A percentile compares a stretch with the other conserved stretches of the same genome.
phyloP scores from a whole-genome alignment of 2,888 invertebrate species.

The Julus scanicus region DNA sequence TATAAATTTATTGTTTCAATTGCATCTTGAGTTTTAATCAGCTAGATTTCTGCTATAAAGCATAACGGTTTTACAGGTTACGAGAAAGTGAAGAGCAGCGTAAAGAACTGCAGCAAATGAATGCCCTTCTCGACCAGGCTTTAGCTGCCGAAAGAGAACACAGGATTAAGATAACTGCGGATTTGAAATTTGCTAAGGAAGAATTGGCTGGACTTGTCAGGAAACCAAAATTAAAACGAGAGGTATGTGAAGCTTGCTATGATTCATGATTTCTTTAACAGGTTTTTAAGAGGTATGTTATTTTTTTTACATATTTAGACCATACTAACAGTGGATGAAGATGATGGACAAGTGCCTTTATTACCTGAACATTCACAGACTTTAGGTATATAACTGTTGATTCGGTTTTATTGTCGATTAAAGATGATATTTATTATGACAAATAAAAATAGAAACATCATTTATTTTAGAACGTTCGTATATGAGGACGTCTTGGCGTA shows the following conservation, averaged over 20 bases:
- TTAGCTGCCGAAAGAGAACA: slow-evolving; percentile 51
- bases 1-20: not conserved
- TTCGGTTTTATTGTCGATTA: not conserved
- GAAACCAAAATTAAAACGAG: slow-evolving; percentile 24
- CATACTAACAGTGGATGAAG: not conserved
- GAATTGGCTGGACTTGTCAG: slow-evolving; percentile 30
- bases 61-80: slow-evolving; percentile 17
- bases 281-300: not conserved
- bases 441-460: not conserved
- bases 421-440: not conserved
- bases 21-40: not conserved
- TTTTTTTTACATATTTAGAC: slow-evolving; percentile 44
- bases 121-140: slow-evolving; percentile 51
- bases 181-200: slow-evolving; percentile 52
- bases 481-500: slow-evolving; percentile 55
- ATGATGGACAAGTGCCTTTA: slow-evolving; percentile 39
- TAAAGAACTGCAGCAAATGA: slow-evolving; percentile 47
- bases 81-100: slow-evolving; percentile 36
- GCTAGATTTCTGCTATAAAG: not conserved
- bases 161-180: slow-evolving; percentile 40
- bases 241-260: slow-evolving; percentile 24
- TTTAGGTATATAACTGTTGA: slow-evolving; percentile 41
- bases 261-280: not conserved
- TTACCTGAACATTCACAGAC: slow-evolving; percentile 48
- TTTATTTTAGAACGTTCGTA: slow-evolving; percentile 54